Percentiles rank a stretch among this genome's conserved stretches.
phyloP scores from a whole-genome alignment of 2,888 invertebrate species.

The Calliphora vomitoria region DNA sequence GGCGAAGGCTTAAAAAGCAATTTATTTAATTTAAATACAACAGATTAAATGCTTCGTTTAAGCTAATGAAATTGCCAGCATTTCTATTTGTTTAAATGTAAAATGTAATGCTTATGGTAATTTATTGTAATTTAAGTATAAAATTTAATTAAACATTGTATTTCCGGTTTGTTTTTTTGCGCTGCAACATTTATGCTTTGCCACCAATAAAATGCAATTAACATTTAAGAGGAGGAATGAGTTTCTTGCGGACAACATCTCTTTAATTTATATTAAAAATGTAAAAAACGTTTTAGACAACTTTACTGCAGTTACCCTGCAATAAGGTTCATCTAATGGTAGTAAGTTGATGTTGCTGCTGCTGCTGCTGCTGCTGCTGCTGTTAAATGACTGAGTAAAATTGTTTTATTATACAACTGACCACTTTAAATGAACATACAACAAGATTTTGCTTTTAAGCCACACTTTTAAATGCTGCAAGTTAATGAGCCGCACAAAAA shows the following conservation, averaged over 20 bases:
- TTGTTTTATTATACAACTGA: conserved; percentile 25
- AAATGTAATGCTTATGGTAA: not conserved
- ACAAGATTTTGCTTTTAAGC: conserved; percentile 43
- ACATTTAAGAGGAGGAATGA: not conserved
- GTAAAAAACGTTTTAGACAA: conserved; percentile 3
- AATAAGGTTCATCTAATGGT: not conserved
- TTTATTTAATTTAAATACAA: not conserved
- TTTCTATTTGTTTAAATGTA: not conserved
- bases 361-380: not conserved
- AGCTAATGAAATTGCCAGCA: not conserved
- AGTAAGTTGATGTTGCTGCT: not conserved
- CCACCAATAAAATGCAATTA: conserved; percentile 1
- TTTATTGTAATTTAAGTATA: conserved; percentile 1
- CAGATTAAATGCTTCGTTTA: not conserved
- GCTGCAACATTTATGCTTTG: not conserved
- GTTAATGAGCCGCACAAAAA: conserved; percentile 50
- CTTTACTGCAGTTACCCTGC: not conserved
- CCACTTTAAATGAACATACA: conserved; percentile 36
- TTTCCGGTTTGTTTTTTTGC: not conserved
- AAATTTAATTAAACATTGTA: conserved; percentile 18
- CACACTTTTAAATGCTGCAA: conserved; percentile 31
- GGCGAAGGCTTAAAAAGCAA: not conserved
- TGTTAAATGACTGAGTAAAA: not conserved
- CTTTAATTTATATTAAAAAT: conserved; percentile 18
- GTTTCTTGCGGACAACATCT: not conserved